Evolutionary conservation across 2,888 invertebrate species (phyloP).

Genomic region (Troglohyphantes excavatus): DNA sequence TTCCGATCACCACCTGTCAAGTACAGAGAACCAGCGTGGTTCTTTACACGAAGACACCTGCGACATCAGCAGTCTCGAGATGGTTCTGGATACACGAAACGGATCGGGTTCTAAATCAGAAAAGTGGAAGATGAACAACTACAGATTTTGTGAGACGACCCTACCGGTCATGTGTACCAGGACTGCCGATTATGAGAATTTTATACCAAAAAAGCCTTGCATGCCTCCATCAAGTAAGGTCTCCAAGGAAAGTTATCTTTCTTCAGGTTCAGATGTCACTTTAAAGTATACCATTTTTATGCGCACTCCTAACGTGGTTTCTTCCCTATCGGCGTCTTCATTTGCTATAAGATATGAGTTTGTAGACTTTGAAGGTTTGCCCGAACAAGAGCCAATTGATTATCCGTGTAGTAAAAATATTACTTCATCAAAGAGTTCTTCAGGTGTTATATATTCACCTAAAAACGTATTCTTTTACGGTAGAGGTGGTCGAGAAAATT

Average conservation of each 20-base stretch:
- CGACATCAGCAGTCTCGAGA: slow-evolving; percentile 77
- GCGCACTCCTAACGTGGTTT: slow-evolving; percentile 89
- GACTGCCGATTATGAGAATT: slow-evolving; percentile 79
- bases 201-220: slow-evolving; percentile 80
- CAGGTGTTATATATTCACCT: slow-evolving; percentile 88
- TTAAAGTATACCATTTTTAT: slow-evolving; percentile 88
- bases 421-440: slow-evolving; percentile 75
- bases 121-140: background rate
- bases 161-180: slow-evolving; percentile 81
- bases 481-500: slow-evolving; percentile 89
- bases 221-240: slow-evolving; percentile 82
- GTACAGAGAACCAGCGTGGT: slow-evolving; percentile 49
- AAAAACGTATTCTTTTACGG: slow-evolving; percentile 92
- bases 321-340: slow-evolving; percentile 85
- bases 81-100: slow-evolving; percentile 43
- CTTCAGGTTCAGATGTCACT: slow-evolving; percentile 88
- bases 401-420: slow-evolving; percentile 61
- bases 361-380: slow-evolving; percentile 85
- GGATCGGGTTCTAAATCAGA: background rate
- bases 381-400: slow-evolving; percentile 39
- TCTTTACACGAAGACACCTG: slow-evolving; percentile 74
- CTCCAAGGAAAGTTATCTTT: slow-evolving; percentile 93
- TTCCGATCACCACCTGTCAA: slow-evolving; percentile 66
- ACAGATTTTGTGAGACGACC: slow-evolving; percentile 80
- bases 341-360: slow-evolving; percentile 92